These are phyloP conservation scores for Helostoma temminkii DNA, from an alignment of 2,797 vertebrate species.

Conservation along the genomic window DNA sequence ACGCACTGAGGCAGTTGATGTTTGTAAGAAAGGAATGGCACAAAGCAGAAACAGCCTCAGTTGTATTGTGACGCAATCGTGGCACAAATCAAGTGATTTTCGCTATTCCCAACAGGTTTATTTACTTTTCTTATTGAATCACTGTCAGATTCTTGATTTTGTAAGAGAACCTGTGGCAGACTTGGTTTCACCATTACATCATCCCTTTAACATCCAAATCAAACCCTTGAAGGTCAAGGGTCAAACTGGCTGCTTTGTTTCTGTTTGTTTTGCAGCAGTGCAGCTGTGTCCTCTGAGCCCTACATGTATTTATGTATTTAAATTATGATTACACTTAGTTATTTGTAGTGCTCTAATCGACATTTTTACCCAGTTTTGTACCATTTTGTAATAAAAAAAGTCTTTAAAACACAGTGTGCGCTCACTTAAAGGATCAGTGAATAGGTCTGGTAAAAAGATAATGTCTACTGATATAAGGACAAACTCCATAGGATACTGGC, in stretches of 20 bases:
- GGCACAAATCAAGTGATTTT: slow-evolving; percentile 32
- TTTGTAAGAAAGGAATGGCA: background rate
- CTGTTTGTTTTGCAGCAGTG: slow-evolving; percentile 62
- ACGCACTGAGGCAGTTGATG: background rate
- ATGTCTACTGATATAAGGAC: no score
- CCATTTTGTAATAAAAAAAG: slow-evolving; percentile 76
- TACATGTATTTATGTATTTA: slow-evolving; percentile 81
- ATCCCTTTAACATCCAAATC: slow-evolving; percentile 38
- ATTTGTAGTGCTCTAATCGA: slow-evolving; percentile 53
- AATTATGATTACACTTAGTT: slow-evolving; percentile 77
- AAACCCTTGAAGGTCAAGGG: slow-evolving; percentile 41
- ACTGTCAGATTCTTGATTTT: slow-evolving; percentile 40
- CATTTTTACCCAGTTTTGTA: slow-evolving; percentile 67
- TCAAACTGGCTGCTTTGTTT: slow-evolving; percentile 55
- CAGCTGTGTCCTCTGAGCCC: slow-evolving; percentile 63
- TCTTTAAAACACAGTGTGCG: slow-evolving; percentile 31
- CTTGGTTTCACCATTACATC: slow-evolving; percentile 39
- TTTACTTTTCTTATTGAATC: slow-evolving; percentile 41
- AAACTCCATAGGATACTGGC: no score
- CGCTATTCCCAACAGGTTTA: slow-evolving; percentile 19
- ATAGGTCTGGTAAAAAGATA: no score
- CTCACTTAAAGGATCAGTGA: no score
- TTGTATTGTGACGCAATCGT: slow-evolving; percentile 14
- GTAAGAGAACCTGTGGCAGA: slow-evolving; percentile 30
- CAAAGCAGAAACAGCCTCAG: slow-evolving; percentile 3